Evolutionary conservation across 2,797 vertebrate genomes (phyloP).

Genomic region (Falco concolor): DNA sequence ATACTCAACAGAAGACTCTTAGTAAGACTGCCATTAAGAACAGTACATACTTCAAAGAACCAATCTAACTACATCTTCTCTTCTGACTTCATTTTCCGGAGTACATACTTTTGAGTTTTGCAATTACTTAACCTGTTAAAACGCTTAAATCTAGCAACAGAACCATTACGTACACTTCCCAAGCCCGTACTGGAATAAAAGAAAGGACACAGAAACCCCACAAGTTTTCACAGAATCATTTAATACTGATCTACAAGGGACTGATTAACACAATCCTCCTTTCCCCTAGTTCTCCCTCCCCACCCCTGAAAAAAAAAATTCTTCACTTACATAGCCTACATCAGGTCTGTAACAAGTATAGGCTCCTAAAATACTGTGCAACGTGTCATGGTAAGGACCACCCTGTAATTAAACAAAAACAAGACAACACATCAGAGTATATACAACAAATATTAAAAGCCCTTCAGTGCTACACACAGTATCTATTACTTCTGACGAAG

Average conservation of each 20-base stretch:
- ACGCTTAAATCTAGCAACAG: neutral
- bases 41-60: neutral
- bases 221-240: neutral
- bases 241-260: neutral
- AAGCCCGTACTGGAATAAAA: neutral
- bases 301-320: neutral
- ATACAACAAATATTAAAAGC: neutral
- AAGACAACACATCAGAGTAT: neutral
- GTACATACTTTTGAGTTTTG: neutral
- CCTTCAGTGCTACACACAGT: neutral
- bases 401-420: constrained; percentile 76
- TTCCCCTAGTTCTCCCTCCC: neutral
- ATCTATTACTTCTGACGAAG: neutral
- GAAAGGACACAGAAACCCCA: neutral
- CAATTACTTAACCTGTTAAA: neutral
- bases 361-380: constrained; percentile 96
- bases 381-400: constrained; percentile 90
- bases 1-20: neutral
- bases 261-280: neutral
- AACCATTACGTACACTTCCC: neutral
- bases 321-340: constrained; percentile 91
- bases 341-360: constrained; percentile 97
- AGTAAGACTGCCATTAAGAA: neutral
- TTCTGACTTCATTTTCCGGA: neutral
- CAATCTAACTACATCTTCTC: neutral